These are phyloP conservation scores for Sericinus montela DNA, from an alignment of 2,888 invertebrate genomes.

Conservation along the genomic window DNA sequence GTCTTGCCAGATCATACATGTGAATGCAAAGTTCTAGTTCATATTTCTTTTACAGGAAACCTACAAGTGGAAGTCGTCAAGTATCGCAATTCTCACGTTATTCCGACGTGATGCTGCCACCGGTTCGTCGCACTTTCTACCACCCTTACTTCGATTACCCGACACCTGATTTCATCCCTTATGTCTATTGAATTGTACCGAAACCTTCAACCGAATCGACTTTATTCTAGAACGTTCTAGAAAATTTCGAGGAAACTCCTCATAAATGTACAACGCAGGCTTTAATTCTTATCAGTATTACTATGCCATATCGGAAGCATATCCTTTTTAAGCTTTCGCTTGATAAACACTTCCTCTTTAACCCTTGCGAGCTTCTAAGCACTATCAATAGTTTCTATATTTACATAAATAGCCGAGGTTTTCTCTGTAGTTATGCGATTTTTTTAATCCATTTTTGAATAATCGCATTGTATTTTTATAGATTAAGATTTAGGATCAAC, in stretches of 20 bases:
- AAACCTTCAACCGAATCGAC: conserved; percentile 26
- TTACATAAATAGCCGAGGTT: conserved; percentile 38
- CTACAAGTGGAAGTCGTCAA: conserved; percentile 62
- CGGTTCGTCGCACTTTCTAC: conserved; percentile 56
- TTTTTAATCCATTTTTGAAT: conserved; percentile 53
- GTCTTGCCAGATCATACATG: too few species aligned
- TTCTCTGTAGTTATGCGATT: conserved; percentile 61
- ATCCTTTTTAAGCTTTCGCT: conserved; percentile 65
- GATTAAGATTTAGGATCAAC: conserved; percentile 48
- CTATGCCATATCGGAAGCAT: conserved; percentile 70
- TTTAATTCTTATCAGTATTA: conserved; percentile 51
- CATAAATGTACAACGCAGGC: conserved; percentile 53
- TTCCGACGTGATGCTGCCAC: conserved; percentile 68
- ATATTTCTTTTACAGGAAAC: conserved; percentile 49
- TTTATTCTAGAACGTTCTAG: conserved; percentile 39
- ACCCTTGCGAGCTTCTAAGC: conserved; percentile 52
- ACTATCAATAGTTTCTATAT: conserved; percentile 61
- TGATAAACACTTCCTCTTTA: conserved; percentile 27
- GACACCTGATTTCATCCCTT: conserved; percentile 56
- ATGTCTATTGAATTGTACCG: conserved; percentile 54
- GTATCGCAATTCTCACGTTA: conserved; percentile 71
- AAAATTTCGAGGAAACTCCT: conserved; percentile 37
- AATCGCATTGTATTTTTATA: conserved; percentile 68
- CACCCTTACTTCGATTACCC: conserved; percentile 58
- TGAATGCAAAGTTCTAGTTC: too few species aligned